A percentile compares a stretch with the other conserved stretches of the same genome.
phyloP scores from a whole-genome alignment of 2,113 vertebrate genomes.

The Tringa solitaria region DNA sequence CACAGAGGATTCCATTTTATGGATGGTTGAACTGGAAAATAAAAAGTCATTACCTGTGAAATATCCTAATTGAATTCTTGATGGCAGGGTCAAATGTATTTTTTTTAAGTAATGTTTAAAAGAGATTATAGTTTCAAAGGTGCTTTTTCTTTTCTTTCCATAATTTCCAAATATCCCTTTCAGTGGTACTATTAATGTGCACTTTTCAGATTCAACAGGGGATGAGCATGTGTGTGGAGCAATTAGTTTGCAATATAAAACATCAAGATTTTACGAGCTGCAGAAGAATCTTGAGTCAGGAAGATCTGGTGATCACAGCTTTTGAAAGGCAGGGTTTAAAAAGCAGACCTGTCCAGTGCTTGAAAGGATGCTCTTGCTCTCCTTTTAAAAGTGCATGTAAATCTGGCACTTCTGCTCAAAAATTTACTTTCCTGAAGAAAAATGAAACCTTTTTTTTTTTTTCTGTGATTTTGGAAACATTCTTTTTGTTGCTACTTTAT shows the following conservation, averaged over 20 bases:
- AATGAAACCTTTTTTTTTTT: too few species aligned
- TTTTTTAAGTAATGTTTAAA: constrained; percentile 24
- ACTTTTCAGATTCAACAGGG: background rate
- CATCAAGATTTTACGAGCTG: background rate
- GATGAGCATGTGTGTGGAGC: too few species aligned
- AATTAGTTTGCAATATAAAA: background rate
- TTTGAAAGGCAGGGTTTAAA: background rate
- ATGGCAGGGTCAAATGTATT: background rate
- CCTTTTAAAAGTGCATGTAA: background rate
- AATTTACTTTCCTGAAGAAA: background rate
- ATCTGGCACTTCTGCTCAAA: background rate
- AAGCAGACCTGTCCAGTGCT: background rate
- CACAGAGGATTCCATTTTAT: constrained; percentile 39
- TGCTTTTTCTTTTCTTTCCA: background rate
- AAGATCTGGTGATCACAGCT: background rate
- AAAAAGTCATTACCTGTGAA: constrained; percentile 54
- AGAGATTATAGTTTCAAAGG: background rate
- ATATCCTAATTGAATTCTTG: constrained; percentile 48
- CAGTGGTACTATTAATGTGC: background rate
- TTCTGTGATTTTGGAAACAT: background rate
- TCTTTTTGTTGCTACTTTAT: background rate
- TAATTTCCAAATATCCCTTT: background rate
- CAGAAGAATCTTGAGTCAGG: background rate
- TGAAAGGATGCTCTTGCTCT: background rate
- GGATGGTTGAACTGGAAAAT: constrained; percentile 50